These are phyloP conservation scores for Myotis daubentonii DNA, from an alignment of 2,797 vertebrate species.

Conservation along the genomic window DNA sequence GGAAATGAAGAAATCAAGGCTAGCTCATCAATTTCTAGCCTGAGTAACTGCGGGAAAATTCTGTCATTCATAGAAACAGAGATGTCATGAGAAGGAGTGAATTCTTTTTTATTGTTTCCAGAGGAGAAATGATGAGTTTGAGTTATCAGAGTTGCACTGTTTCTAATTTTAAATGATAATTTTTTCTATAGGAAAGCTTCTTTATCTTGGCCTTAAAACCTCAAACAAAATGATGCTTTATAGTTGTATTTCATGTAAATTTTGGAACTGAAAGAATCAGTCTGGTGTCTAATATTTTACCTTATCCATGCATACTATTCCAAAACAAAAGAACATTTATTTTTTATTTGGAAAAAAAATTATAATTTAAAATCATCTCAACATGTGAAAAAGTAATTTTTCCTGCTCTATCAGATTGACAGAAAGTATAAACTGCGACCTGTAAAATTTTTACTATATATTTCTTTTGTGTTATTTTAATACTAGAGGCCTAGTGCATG, in stretches of 20 bases:
- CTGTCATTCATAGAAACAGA: not conserved
- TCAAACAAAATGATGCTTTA: not conserved
- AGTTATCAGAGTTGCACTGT: not conserved
- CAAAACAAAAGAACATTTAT: not conserved
- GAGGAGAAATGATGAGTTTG: conserved; percentile 44
- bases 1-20: conserved; percentile 8
- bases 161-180: conserved; percentile 60
- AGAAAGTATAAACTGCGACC: not conserved
- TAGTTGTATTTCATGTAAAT: conserved; percentile 1
- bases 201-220: conserved; percentile 9
- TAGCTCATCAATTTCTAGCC: not conserved
- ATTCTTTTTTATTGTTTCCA: conserved; percentile 12
- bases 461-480: conserved; percentile 34
- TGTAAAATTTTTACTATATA: not conserved
- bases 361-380: conserved; percentile 35
- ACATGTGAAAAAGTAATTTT: conserved; percentile 9
- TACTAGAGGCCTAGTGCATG: not conserved
- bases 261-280: not conserved
- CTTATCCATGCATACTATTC: not conserved
- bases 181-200: conserved; percentile 12
- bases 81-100: not conserved
- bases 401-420: not conserved
- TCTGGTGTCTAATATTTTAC: not conserved
- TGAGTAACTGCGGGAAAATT: not conserved
- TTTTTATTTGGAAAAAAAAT: conserved; percentile 28